Evolutionary conservation across 2,888 invertebrate genomes (phyloP), one percentile per base, ranked within the genome.

Genomic region (Polymixis flavicincta): DNA sequence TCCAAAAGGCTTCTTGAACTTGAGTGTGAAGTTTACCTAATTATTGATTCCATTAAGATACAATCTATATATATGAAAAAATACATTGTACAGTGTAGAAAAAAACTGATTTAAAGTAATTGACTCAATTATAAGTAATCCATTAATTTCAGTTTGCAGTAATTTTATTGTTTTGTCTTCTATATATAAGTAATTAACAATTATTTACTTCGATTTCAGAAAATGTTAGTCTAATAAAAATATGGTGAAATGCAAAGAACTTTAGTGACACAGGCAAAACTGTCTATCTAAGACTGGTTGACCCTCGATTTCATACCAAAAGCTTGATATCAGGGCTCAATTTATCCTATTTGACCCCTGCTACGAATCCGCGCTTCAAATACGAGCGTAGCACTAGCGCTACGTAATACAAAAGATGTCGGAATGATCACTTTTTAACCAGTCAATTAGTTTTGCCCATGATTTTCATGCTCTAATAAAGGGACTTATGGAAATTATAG

Each of bases 331-430:
- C 11, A 32, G 50, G 2, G 52, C n/a, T 71, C 42, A 64, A 64
- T 9, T 60, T 71, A 52, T 54, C 32, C 14, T 50, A 55, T 55
- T 55, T 14, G 6, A n/a, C 14, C 32, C 32, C n/a, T 52, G 25
- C 59, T 78, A 68, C 32, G 45, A 17, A 32, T n/a, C 0, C 19
- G 28, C 28, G 57, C 50, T 67, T 67, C 42, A 59, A 59, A 17
- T 59, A 3, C 32, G 32, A 32, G 22, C 42, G 59, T 75, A 75
- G 32, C 57, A 42, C 17, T 9, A 28, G 19, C 32, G n/a, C 59
- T 60, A 52, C 50, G 32, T 59, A 11, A 22, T 11, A 22, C 59
- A 22, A 22, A 32, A 32, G 0, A 32, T 32, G 32, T 59, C 28
- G 2, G 19, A 32, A 57, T 57, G 9, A 59, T 19, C 9, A 8